Conservation (phyloP, 1,140 invertebrate genomes). For the Caenorhabditis brenneri region DNA sequence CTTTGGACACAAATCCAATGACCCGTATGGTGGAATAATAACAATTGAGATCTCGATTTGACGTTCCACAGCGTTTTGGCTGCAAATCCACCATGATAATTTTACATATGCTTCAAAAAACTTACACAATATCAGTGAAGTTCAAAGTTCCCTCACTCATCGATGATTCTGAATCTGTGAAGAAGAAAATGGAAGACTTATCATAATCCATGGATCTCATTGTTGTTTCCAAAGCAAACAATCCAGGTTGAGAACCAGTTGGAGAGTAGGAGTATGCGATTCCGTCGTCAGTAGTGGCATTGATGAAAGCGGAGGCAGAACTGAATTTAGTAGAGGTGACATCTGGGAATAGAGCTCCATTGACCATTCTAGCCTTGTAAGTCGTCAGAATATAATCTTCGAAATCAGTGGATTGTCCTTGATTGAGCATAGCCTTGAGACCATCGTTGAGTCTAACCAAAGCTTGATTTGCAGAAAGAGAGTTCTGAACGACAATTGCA, state of each 20-base stretch:
- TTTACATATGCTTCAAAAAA: neutral
- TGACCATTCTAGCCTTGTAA: neutral
- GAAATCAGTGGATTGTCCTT: neutral
- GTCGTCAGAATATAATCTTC: conserved; percentile 22
- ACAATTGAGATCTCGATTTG: conserved; percentile 37
- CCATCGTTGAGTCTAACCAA: neutral
- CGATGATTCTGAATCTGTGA: neutral
- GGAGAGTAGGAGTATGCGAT: conserved; percentile 23
- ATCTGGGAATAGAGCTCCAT: neutral
- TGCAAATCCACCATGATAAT: neutral
- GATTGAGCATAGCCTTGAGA: neutral
- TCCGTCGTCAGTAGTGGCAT: neutral
- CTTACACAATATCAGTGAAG: conserved; percentile 15
- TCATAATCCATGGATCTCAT: conserved; percentile 38
- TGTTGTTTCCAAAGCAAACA: conserved; percentile 9
- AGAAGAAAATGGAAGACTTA: conserved; percentile 18
- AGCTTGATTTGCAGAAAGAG: neutral
- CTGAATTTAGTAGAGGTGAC: neutral
- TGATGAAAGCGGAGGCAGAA: neutral
- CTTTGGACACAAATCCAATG: neutral
- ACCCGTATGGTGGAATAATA: conserved; percentile 26
- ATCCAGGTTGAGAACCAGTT: neutral
- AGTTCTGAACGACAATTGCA: conserved; percentile 27
- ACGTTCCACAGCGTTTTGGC: neutral
- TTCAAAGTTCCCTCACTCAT: neutral